phyloP scores from a whole-genome alignment of 2,797 vertebrate genomes.

The Platyrinchus mystaceus region DNA sequence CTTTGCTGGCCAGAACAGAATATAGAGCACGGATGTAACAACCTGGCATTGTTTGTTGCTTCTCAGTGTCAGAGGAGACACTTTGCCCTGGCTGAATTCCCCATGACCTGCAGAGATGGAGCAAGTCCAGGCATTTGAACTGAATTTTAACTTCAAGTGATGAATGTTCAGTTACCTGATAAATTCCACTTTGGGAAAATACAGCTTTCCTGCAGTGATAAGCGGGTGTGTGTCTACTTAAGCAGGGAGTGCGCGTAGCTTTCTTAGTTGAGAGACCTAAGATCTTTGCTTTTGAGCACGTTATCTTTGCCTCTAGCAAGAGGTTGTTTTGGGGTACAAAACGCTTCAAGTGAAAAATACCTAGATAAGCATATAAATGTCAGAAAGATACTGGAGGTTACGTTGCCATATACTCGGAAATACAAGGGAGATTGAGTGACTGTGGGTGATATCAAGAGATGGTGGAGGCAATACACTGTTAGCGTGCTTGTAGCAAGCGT shows the following conservation, averaged over 20 bases:
- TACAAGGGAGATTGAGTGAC: neutral
- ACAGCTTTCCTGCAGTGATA: neutral
- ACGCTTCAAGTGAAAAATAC: neutral
- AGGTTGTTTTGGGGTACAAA: neutral
- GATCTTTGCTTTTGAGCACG: neutral
- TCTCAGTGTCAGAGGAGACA: neutral
- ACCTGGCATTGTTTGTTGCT: neutral
- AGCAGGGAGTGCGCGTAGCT: neutral
- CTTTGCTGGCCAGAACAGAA: neutral
- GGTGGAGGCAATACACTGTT: fast-evolving
- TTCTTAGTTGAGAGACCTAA: neutral
- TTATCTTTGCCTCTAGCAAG: neutral
- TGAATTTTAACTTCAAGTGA: neutral
- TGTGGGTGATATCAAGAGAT: neutral
- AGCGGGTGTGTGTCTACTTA: neutral
- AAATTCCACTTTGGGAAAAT: neutral
- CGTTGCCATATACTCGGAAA: neutral
- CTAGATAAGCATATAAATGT: neutral
- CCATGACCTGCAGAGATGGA: neutral
- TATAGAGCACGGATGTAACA: neutral
- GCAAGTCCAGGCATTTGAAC: neutral
- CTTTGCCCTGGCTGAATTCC: neutral
- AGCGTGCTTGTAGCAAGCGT: no score
- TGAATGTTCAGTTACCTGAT: neutral
- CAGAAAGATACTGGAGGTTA: neutral